A percentile compares a stretch with the other conserved stretches of the same genome.
Conservation (phyloP, 1,140 invertebrate genomes). For the Limonius californicus region DNA sequence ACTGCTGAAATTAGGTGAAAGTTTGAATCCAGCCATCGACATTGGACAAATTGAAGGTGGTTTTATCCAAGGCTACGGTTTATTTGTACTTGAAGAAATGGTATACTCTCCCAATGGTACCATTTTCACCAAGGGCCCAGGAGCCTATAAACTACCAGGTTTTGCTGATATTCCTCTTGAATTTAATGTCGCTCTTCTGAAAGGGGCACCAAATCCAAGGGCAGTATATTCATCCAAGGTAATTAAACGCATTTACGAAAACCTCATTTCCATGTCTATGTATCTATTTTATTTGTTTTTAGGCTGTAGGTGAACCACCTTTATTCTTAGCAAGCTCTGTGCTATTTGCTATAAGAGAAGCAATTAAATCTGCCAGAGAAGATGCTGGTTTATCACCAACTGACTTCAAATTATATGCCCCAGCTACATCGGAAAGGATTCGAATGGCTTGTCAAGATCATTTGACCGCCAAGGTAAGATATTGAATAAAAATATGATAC, state of each 20-base stretch:
- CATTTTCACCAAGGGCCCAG: conserved; percentile 79
- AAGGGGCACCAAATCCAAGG: conserved; percentile 79
- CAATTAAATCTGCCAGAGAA: conserved; percentile 71
- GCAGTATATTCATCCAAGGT: conserved; percentile 96
- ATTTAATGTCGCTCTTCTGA: conserved; percentile 90
- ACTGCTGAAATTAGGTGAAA: conserved; percentile 56
- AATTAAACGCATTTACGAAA: too few species aligned
- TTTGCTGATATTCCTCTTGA: conserved; percentile 85
- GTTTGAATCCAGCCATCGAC: conserved; percentile 93
- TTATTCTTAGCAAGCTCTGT: conserved; percentile 81
- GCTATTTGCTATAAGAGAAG: conserved; percentile 90
- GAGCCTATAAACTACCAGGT: conserved; percentile 89
- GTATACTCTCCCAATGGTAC: conserved; percentile 79
- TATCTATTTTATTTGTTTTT: conserved; percentile 25
- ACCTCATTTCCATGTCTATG: not conserved
- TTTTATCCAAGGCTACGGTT: conserved; percentile 89
- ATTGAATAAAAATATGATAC: too few species aligned
- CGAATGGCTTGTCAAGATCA: conserved; percentile 85
- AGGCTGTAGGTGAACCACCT: conserved; percentile 95
- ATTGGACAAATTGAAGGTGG: conserved; percentile 94
- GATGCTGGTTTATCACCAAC: conserved; percentile 59
- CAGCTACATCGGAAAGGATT: conserved; percentile 84
- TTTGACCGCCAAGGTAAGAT: conserved; percentile 78
- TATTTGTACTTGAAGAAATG: conserved; percentile 88
- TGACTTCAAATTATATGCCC: conserved; percentile 74